Evolutionary conservation across 1,140 invertebrate genomes (phyloP).

Genomic region (Prorops nasuta): DNA sequence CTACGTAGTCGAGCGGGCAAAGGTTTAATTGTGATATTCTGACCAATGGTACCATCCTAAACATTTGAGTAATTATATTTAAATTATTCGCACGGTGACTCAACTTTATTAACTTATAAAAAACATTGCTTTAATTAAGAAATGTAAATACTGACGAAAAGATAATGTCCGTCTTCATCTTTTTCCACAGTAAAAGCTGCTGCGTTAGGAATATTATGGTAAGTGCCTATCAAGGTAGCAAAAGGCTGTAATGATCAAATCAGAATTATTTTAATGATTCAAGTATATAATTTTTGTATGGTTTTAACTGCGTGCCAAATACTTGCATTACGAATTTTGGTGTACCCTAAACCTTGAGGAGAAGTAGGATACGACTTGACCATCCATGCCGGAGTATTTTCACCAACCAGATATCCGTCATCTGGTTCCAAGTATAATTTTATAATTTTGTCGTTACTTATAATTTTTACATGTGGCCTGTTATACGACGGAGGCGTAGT

Average conservation of each 20-base stretch:
- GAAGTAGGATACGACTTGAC: slow-evolving; percentile 15
- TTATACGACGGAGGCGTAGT: neutral
- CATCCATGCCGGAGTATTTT: slow-evolving; percentile 34
- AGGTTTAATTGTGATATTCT: slow-evolving; percentile 28
- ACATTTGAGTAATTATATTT: slow-evolving; percentile 6
- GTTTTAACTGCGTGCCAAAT: too few relatives aligned
- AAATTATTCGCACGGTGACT: too few relatives aligned
- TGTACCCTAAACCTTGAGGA: slow-evolving; percentile 31
- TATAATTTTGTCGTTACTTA: slow-evolving; percentile 24
- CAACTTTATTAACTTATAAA: neutral
- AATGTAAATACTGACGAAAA: slow-evolving; percentile 26
- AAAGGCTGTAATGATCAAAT: slow-evolving; percentile 20
- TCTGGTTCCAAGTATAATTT: slow-evolving; percentile 33
- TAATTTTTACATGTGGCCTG: slow-evolving; percentile 20
- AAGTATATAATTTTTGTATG: too few relatives aligned
- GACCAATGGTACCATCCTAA: slow-evolving; percentile 30
- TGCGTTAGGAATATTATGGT: slow-evolving; percentile 30
- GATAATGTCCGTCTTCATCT: slow-evolving; percentile 15
- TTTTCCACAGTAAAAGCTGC: slow-evolving; percentile 27
- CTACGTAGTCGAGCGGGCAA: too few relatives aligned
- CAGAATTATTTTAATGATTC: too few relatives aligned
- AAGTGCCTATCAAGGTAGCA: slow-evolving; percentile 10
- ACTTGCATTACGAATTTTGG: slow-evolving; percentile 22
- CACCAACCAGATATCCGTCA: slow-evolving; percentile 31
- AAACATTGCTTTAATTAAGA: too few relatives aligned